Evolutionary conservation across 2,113 vertebrate genomes (phyloP).

Genomic region (pig (Sus scrofa)): T2T-Sscrofa CM000818.6:66202501-66203000

Average conservation of each 20-base stretch:
- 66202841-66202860: background rate
- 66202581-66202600: background rate
- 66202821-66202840: background rate
- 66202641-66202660: background rate
- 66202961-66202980: background rate
- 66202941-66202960: background rate
- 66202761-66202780: background rate
- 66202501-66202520: background rate
- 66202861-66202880: background rate
- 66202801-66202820: background rate
- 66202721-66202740: background rate
- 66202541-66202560: background rate
- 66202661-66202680: background rate
- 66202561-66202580: background rate
- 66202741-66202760: background rate
- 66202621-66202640: background rate
- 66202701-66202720: background rate
- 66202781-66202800: background rate
- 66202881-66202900: background rate
- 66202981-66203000: background rate
- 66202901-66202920: background rate
- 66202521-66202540: no score
- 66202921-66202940: background rate
- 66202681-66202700: background rate
- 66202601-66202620: background rate